Base-by-base conservation (phyloP, 2,888 invertebrate genomes). In the Leptinotarsa juncta region DNA sequence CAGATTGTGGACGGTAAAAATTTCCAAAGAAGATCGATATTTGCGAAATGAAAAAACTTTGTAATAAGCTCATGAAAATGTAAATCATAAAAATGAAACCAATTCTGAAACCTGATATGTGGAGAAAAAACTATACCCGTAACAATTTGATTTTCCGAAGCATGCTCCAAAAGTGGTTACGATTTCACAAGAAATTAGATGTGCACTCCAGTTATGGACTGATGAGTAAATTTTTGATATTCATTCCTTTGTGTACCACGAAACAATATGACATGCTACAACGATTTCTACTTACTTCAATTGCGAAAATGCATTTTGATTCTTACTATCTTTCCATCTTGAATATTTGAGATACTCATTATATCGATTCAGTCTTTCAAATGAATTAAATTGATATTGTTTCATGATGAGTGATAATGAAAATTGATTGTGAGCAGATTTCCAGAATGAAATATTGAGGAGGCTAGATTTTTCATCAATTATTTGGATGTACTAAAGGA, bases 261-360 rank as follows among this genome's bases (percentile, higher is more conserved):
- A 74, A 70, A 42, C 60, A 65, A 57, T 70, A 42, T 74, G 73
- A 74, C 73, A 60, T 15, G 42, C 65, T 73, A 73, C 73, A 73
- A 42, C 70, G 66, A 70, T 51, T 32, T 66, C 67, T 73, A 73
- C 70, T 73, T 50, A 73, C 49, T 66, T 70, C 70, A 66, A 73
- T 73, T 73, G 66, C 57, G 23, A 69, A 69, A 73, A 42, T n/a
- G 32, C n/a, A 62, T 26, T 62, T 32, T 42, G 26, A 18, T 62
- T 32, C 18, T 42, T 42, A 32, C 7, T n/a, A 26, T 62, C 42
- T 62, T 62, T 16, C 3, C 42, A 32, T 62, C 42, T 42, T 26
- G 42, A 3, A 32, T 62, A 62, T 62, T 62, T 32, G 42, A 42
- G 32, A 32, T 32, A 62, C 12, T 20, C 15, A 20, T 32, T 16